Percentiles rank a stretch among this genome's conserved stretches.
phyloP scores from a whole-genome alignment of 37 sponge, comb jelly and placozoan genomes.

The Spongilla lacustris region DNA sequence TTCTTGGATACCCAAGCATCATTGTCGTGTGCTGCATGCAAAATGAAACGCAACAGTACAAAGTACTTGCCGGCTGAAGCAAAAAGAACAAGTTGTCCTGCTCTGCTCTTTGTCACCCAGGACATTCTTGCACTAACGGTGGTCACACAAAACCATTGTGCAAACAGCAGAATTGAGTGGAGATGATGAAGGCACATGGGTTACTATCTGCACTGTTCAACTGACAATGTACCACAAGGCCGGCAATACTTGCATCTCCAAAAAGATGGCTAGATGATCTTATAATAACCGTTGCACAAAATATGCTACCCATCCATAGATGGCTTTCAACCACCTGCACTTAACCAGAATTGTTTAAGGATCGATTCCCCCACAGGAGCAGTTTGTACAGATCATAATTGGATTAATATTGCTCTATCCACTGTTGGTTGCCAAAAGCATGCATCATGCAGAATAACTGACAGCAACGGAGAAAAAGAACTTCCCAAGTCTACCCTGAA shows the following conservation, averaged over 20 bases:
- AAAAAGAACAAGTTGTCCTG: background rate
- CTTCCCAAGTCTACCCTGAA: no score
- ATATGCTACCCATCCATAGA: no score
- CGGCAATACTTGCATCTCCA: slow-evolving; percentile 1
- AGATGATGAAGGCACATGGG: background rate
- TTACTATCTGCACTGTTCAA: background rate
- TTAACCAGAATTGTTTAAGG: no score
- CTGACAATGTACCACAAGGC: background rate
- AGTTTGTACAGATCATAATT: no score
- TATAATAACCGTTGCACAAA: background rate
- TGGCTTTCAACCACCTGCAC: no score
- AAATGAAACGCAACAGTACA: background rate
- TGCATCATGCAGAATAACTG: no score
- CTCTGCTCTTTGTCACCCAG: background rate
- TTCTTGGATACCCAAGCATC: background rate
- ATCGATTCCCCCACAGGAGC: no score
- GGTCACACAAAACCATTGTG: background rate
- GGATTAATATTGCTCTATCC: no score
- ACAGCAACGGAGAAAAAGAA: no score
- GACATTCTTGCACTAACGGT: background rate
- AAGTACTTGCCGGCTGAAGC: background rate
- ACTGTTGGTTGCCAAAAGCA: no score
- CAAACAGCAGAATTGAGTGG: background rate
- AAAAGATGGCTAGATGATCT: background rate
- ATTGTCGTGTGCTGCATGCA: background rate